Percentiles rank a stretch among this genome's conserved stretches.
Conservation (phyloP, 2,113 vertebrate species). For the Ivindomyrus marchei region DNA sequence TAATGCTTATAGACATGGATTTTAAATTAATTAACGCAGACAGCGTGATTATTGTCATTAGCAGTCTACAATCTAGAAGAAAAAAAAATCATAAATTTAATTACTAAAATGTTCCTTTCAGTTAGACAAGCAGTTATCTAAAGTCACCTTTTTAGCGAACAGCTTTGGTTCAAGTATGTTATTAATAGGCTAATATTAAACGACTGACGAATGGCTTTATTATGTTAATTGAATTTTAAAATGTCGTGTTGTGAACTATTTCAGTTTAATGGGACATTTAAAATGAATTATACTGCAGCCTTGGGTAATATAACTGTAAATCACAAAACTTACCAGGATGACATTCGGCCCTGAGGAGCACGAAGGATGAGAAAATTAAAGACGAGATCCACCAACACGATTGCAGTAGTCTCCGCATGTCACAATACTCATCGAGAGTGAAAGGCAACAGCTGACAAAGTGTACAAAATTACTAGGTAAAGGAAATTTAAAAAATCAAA, state of each 20-base stretch:
- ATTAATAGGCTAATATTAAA: background rate
- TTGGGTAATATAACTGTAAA: background rate
- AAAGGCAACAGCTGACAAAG: conserved; percentile 53
- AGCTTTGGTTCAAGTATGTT: background rate
- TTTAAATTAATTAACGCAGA: background rate
- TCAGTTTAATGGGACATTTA: background rate
- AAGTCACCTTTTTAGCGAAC: background rate
- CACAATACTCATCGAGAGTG: conserved; percentile 85
- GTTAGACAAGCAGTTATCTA: background rate
- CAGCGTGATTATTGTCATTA: background rate
- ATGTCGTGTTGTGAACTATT: background rate
- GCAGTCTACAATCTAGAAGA: background rate
- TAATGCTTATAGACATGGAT: background rate
- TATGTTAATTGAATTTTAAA: background rate
- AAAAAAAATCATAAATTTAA: background rate
- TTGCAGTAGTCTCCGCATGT: conserved; percentile 95
- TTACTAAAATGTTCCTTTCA: background rate
- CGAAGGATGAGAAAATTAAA: conserved; percentile 80
- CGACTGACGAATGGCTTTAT: background rate
- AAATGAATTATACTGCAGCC: background rate
- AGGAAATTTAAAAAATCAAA: conserved; percentile 21
- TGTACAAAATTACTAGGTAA: background rate
- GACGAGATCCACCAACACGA: conserved; percentile 89
- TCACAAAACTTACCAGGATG: conserved; percentile 77
- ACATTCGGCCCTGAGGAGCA: conserved; percentile 80